Percentiles rank a stretch among this genome's conserved stretches.
phyloP scores from a whole-genome alignment of 2,888 invertebrate species.

The Holacanthella duospinosa region DNA sequence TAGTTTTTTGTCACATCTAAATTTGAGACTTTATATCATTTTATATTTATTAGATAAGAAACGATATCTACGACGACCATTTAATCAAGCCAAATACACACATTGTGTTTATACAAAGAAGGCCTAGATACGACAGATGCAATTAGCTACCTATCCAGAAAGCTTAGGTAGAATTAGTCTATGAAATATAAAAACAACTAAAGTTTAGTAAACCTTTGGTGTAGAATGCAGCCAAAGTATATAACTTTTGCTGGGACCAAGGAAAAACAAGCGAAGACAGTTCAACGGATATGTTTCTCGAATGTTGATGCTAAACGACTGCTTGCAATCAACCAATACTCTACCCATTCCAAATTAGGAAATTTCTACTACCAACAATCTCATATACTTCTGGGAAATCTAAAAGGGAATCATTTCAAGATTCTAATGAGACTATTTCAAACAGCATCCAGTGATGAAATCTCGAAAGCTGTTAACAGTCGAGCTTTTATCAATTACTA shows the following conservation, averaged over 20 bases:
- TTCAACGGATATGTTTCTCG: conserved; percentile 72
- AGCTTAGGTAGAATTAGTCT: conserved; percentile 46
- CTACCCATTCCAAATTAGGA: conserved; percentile 7
- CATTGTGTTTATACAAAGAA: conserved; percentile 86
- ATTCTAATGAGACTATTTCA: conserved; percentile 10
- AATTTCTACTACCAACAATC: conserved; percentile 9
- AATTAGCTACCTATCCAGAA: conserved; percentile 57
- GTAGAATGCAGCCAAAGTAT: conserved; percentile 54
- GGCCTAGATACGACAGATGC: conserved; percentile 86
- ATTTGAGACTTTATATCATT: no score
- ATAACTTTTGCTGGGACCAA: conserved; percentile 88
- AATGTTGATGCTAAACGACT: conserved; percentile 57
- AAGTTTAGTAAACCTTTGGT: no score
- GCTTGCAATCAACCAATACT: conserved; percentile 43
- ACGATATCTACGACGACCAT: conserved; percentile 31
- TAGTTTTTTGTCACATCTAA: no score
- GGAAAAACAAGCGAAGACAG: conserved; percentile 84
- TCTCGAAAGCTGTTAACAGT: conserved; percentile 54
- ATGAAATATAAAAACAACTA: not conserved
- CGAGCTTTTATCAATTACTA: conserved; percentile 80
- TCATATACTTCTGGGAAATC: conserved; percentile 7
- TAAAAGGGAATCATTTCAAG: conserved; percentile 17
- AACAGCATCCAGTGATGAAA: no score
- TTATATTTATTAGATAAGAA: conserved; percentile 16
- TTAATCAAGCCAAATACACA: conserved; percentile 50